These are phyloP conservation scores for Trachelus tabidus DNA, from an alignment of 2,888 invertebrate genomes.

Conservation along the genomic window DNA sequence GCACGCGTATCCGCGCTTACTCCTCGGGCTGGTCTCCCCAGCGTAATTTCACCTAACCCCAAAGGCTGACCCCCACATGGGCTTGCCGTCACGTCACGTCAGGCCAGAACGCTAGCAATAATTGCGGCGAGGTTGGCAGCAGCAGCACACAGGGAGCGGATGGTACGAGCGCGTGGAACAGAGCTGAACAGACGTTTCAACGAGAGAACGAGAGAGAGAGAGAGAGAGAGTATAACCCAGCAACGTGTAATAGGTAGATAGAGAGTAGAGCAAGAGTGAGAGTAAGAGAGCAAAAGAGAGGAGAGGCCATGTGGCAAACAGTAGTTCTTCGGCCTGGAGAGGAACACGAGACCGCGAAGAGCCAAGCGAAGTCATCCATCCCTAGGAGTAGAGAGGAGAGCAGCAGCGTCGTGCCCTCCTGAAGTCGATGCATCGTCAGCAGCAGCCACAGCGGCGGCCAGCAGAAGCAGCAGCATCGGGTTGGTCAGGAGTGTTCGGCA, in stretches of 20 bases:
- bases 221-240: conserved; percentile 26
- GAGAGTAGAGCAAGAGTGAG: conserved; percentile 5
- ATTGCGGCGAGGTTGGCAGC: conserved; percentile 29
- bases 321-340: conserved; percentile 30
- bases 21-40: conserved; percentile 34
- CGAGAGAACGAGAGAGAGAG: conserved; percentile 1
- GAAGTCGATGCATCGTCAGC: conserved; percentile 35
- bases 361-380: conserved; percentile 38
- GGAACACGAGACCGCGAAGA: conserved; percentile 3
- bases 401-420: conserved; percentile 22
- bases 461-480: conserved; percentile 14
- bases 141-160: neutral
- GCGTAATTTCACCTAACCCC: conserved; percentile 48
- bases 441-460: conserved; percentile 4
- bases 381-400: conserved; percentile 25
- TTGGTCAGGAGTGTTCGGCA: conserved; percentile 12
- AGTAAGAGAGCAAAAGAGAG: conserved; percentile 15
- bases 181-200: neutral
- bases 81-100: conserved; percentile 44
- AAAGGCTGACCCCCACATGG: conserved; percentile 40
- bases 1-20: conserved; percentile 41
- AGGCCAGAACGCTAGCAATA: conserved; percentile 46
- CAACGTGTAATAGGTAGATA: conserved; percentile 14
- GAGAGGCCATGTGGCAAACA: conserved; percentile 47
- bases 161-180: neutral